These are phyloP conservation scores for Mirounga angustirostris DNA, from an alignment of 2,113 vertebrate species.

Conservation along the genomic window DNA sequence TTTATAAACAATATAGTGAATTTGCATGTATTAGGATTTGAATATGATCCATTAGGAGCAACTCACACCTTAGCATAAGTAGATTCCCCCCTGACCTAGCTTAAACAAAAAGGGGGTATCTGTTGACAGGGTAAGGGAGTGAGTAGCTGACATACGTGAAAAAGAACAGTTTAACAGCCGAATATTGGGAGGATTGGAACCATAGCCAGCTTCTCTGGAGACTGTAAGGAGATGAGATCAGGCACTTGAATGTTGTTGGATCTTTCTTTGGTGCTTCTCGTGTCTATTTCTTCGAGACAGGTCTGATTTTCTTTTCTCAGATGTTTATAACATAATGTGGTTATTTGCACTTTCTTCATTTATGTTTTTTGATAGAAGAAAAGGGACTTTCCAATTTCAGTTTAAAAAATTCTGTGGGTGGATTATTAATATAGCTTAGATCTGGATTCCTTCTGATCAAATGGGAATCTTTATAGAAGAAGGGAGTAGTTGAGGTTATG, in stretches of 20 bases:
- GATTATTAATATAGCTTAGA: not conserved
- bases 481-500: not conserved
- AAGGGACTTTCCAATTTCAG: not conserved
- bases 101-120: not conserved
- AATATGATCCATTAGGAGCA: not conserved
- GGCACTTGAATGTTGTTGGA: not conserved
- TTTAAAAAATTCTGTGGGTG: not conserved
- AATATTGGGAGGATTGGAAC: not conserved
- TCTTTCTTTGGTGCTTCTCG: not conserved
- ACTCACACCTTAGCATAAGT: not conserved
- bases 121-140: not conserved
- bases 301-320: slow-evolving; percentile 1
- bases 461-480: not conserved
- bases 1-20: not conserved
- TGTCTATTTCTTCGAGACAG: not conserved
- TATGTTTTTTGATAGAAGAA: not conserved
- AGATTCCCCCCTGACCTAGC: not conserved
- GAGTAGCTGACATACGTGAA: not conserved
- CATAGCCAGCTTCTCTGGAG: not conserved
- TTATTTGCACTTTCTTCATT: not conserved
- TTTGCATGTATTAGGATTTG: not conserved
- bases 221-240: not conserved
- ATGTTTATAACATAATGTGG: not conserved
- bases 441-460: not conserved
- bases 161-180: not conserved